Percentiles rank a stretch among this genome's conserved stretches.
phyloP scores from a whole-genome alignment of 2,797 vertebrate species.

The Kryptopterus vitreolus region DNA sequence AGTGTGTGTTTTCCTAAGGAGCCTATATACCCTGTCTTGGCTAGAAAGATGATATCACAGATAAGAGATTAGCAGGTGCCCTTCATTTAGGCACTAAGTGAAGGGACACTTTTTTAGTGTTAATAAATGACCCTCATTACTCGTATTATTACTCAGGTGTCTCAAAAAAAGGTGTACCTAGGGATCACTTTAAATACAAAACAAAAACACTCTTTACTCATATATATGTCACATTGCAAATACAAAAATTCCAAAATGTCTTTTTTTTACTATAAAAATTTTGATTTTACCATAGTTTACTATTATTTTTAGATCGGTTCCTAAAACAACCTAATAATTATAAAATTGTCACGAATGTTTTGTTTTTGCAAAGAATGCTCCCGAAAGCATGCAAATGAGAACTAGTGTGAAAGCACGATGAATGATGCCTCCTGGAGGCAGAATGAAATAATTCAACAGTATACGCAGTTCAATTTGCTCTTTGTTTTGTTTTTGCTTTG shows the following conservation, averaged over 20 bases:
- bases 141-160: not conserved
- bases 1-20: conserved; percentile 29
- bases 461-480: not conserved
- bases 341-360: not conserved
- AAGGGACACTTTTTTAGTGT: no score
- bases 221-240: not conserved
- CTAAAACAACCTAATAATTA: not conserved
- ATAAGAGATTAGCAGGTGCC: conserved; percentile 23
- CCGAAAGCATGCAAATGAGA: not conserved
- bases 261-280: not conserved
- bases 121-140: not conserved
- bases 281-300: not conserved
- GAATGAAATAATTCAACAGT: not conserved
- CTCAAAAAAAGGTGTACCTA: not conserved
- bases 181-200: not conserved
- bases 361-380: not conserved
- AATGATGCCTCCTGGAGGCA: conserved; percentile 24
- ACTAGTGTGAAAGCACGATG: not conserved
- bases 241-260: no score
- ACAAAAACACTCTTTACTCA: not conserved
- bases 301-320: not conserved
- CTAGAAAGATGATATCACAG: conserved; percentile 46
- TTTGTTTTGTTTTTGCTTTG: not conserved
- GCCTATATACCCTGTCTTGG: conserved; percentile 5
- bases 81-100: not conserved